These are phyloP conservation scores for Protaetia brevitarsis DNA, from an alignment of 1,140 invertebrate species.

Conservation along the genomic window DNA sequence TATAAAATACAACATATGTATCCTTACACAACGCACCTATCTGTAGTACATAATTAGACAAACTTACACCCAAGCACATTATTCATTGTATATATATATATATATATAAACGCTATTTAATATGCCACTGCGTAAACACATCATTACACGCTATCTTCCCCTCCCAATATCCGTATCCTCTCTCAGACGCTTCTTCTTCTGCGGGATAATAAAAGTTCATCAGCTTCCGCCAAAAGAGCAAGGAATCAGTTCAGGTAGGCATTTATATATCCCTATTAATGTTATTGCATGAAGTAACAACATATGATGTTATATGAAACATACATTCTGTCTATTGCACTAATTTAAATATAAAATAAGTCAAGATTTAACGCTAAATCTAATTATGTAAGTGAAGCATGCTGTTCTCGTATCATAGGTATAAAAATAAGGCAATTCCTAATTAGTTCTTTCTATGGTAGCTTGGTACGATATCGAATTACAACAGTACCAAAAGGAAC, in stretches of 20 bases:
- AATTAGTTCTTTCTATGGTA: constrained; percentile 51
- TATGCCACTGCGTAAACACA: constrained; percentile 15
- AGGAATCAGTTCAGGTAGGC: constrained; percentile 19
- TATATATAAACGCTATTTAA: background rate
- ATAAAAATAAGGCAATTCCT: background rate
- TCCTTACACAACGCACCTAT: constrained; percentile 41
- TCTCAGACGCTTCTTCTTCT: constrained; percentile 14
- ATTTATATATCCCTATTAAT: background rate
- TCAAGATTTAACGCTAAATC: background rate
- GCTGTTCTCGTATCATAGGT: background rate
- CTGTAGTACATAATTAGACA: background rate
- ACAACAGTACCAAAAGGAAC: constrained; percentile 77
- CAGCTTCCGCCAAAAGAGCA: constrained; percentile 13
- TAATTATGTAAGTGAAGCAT: constrained; percentile 5
- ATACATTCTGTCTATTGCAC: constrained; percentile 2
- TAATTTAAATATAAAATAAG: background rate
- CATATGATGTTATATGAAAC: background rate
- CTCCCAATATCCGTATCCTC: background rate
- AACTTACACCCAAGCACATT: background rate
- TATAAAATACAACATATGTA: constrained; percentile 22
- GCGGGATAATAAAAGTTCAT: background rate
- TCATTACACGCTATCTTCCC: constrained; percentile 2
- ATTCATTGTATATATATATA: background rate
- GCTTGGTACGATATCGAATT: constrained; percentile 91
- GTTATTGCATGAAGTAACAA: constrained; percentile 22